phyloP scores from a whole-genome alignment of 2,113 vertebrate species.

The Larimichthys polyactis region DNA sequence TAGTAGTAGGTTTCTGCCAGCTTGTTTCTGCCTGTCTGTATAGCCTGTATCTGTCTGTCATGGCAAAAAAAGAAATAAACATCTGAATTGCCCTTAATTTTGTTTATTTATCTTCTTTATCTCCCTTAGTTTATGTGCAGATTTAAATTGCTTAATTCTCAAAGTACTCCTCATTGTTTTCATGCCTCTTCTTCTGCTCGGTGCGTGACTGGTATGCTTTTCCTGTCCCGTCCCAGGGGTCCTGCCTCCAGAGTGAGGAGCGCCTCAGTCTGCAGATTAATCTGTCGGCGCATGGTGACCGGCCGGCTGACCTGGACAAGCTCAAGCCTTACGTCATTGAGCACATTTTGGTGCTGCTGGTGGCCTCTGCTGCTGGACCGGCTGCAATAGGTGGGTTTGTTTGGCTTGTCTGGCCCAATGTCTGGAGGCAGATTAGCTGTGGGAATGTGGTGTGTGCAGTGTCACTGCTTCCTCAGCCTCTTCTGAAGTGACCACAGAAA shows the following conservation, averaged over 20 bases:
- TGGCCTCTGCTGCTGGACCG: conserved; percentile 78
- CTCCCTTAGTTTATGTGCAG: neutral
- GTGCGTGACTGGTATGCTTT: conserved; percentile 49
- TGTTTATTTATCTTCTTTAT: neutral
- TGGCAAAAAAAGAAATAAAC: neutral
- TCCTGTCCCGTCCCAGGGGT: conserved; percentile 82
- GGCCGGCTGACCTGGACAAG: conserved; percentile 90
- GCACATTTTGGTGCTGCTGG: conserved; percentile 93
- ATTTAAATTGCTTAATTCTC: neutral
- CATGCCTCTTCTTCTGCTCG: conserved; percentile 11
- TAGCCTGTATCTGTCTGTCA: neutral
- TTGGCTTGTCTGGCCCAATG: neutral
- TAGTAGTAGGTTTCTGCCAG: neutral
- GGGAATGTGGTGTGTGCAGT: neutral
- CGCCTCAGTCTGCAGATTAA: conserved; percentile 91
- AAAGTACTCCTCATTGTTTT: neutral
- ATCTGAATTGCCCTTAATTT: no score
- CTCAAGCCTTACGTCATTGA: conserved; percentile 94
- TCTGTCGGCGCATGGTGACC: conserved; percentile 89
- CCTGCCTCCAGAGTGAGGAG: conserved; percentile 86
- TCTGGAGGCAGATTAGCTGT: neutral
- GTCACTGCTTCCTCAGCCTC: conserved; percentile 8
- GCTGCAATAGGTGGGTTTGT: conserved; percentile 67
- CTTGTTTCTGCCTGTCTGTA: neutral
- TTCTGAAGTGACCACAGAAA: neutral